A percentile compares a stretch with the other conserved stretches of the same genome.
These are phyloP conservation scores for Erythrolamprus reginae DNA, from an alignment of 2,113 vertebrate species.

Conservation along the genomic window DNA sequence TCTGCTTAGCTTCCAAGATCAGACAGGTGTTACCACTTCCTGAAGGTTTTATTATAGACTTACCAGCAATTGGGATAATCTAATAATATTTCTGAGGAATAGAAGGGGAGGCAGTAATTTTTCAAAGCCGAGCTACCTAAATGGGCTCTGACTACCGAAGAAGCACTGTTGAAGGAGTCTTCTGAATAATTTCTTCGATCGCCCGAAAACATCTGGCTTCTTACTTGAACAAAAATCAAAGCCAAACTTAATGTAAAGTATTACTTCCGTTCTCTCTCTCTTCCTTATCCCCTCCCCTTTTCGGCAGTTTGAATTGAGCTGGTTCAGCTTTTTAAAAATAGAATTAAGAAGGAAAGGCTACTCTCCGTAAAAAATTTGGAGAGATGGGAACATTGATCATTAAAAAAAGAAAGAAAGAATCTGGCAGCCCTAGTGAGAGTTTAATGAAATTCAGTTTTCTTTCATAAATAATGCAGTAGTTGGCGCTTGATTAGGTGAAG, in stretches of 20 bases:
- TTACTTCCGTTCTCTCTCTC: slow-evolving; percentile 26
- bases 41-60: neutral
- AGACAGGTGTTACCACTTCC: neutral
- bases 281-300: neutral
- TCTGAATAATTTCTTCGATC: slow-evolving; percentile 67
- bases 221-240: slow-evolving; percentile 55
- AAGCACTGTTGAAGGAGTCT: slow-evolving; percentile 37
- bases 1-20: neutral
- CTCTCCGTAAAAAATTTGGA: slow-evolving; percentile 43
- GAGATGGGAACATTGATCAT: slow-evolving; percentile 44
- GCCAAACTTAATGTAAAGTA: slow-evolving; percentile 45
- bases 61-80: slow-evolving; percentile 25
- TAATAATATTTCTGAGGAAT: slow-evolving; percentile 11
- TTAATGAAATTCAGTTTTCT: slow-evolving; percentile 65
- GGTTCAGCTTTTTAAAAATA: slow-evolving; percentile 32
- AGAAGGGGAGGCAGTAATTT: neutral
- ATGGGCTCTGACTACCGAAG: slow-evolving; percentile 56
- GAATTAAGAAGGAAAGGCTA: slow-evolving; percentile 29
- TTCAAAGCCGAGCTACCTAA: slow-evolving; percentile 49
- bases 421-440: slow-evolving; percentile 41
- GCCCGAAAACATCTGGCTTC: slow-evolving; percentile 53
- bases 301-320: slow-evolving; percentile 36
- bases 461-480: slow-evolving; percentile 69
- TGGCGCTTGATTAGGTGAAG: slow-evolving; percentile 56
- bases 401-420: neutral